Conservation (phyloP, 2,797 vertebrate species). For the Gymnoscopelus microlampas region DNA sequence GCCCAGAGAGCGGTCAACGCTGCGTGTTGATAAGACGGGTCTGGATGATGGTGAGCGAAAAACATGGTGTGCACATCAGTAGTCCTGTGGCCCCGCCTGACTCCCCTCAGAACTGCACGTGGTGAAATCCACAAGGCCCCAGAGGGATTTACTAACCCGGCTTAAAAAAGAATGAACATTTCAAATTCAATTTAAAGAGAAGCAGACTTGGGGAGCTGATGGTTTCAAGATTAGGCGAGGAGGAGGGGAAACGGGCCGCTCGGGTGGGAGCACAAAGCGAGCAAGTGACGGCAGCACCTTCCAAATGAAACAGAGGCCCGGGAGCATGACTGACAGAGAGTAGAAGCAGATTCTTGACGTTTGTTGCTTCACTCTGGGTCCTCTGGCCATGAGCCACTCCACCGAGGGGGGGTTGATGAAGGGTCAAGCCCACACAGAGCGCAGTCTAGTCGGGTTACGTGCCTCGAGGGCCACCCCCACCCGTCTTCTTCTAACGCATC, state of each 20-base stretch:
- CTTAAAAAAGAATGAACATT: slow-evolving; percentile 50
- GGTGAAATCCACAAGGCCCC: slow-evolving; percentile 40
- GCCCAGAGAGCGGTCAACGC: not conserved
- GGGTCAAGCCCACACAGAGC: slow-evolving; percentile 30
- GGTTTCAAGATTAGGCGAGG: slow-evolving; percentile 59
- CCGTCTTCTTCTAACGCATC: slow-evolving; percentile 19
- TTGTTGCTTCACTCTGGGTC: slow-evolving; percentile 48
- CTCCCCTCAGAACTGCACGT: slow-evolving; percentile 26
- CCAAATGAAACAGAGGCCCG: slow-evolving; percentile 60
- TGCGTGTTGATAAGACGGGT: not conserved
- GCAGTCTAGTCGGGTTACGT: slow-evolving; percentile 19
- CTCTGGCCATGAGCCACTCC: slow-evolving; percentile 28
- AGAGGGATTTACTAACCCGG: slow-evolving; percentile 16
- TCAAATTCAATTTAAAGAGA: slow-evolving; percentile 61
- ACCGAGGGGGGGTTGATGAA: slow-evolving; percentile 25
- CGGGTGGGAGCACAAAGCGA: slow-evolving; percentile 52
- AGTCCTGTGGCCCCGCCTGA: slow-evolving; percentile 22
- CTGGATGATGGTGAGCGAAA: slow-evolving; percentile 26
- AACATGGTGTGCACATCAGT: slow-evolving; percentile 18
- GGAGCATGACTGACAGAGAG: slow-evolving; percentile 42
- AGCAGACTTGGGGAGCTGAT: slow-evolving; percentile 56
- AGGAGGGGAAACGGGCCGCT: slow-evolving; percentile 36
- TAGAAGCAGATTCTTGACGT: slow-evolving; percentile 49
- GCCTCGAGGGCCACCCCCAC: slow-evolving; percentile 28
- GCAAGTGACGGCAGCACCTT: slow-evolving; percentile 27